Evolutionary conservation across 2,888 invertebrate species (phyloP).

Genomic region (Strigamia transsilvanica): DNA sequence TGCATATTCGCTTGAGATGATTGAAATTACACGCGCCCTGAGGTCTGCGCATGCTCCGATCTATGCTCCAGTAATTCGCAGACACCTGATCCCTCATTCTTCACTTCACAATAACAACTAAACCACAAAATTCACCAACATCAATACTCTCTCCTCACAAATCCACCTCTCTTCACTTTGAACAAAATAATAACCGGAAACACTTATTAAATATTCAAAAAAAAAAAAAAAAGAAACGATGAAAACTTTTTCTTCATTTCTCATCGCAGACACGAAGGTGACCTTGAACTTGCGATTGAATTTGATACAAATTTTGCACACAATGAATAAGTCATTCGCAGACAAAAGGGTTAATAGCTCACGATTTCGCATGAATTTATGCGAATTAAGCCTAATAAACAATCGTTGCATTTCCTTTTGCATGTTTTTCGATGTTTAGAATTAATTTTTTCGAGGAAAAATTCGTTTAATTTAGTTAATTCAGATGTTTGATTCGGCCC

Average conservation of each 20-base stretch:
- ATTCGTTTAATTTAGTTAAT: background rate
- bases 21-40: constrained; percentile 64
- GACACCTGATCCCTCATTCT: background rate
- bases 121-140: no score
- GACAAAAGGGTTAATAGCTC: background rate
- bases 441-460: no score
- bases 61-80: constrained; percentile 39
- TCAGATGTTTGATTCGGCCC: background rate
- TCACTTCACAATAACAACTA: background rate
- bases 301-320: background rate
- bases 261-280: background rate
- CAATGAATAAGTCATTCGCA: background rate
- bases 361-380: background rate
- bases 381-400: background rate
- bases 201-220: background rate
- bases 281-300: background rate
- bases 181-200: background rate
- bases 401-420: background rate
- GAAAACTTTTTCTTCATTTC: background rate
- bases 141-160: no score
- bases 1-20: constrained; percentile 68
- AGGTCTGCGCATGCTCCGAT: constrained; percentile 53
- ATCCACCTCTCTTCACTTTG: background rate
- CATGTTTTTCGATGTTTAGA: background rate
- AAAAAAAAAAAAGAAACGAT: background rate